These are phyloP conservation scores for Capitella teleta DNA, from an alignment of 1,140 invertebrate genomes.

Conservation along the genomic window DNA sequence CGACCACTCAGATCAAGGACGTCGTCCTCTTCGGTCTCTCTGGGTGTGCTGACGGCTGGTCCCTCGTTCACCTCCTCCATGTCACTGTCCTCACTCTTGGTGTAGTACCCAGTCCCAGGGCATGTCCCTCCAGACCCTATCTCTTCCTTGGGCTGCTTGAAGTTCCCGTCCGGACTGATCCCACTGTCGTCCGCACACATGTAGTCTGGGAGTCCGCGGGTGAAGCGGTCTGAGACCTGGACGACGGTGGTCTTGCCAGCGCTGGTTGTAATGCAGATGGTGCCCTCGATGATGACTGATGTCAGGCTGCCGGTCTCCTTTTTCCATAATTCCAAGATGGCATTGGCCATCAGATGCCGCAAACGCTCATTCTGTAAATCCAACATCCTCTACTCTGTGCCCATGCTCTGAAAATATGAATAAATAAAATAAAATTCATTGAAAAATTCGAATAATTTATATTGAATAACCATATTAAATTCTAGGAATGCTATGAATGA, in stretches of 20 bases:
- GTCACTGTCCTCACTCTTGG: no score
- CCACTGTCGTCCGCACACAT: neutral
- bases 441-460: no score
- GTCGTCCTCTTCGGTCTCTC: no score
- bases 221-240: constrained; percentile 12
- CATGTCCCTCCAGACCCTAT: constrained; percentile 1
- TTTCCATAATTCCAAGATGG: constrained; percentile 14
- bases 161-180: neutral
- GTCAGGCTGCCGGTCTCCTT: constrained; percentile 12
- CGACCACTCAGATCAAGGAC: neutral
- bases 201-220: constrained; percentile 6
- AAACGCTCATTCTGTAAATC: constrained; percentile 11
- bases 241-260: constrained; percentile 9
- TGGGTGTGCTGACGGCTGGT: no score
- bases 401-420: no score
- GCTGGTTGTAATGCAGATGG: constrained; percentile 13
- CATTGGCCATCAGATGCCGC: constrained; percentile 10
- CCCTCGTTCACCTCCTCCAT: no score
- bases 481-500: no score
- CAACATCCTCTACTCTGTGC: constrained; percentile 10
- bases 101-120: constrained; percentile 2
- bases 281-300: constrained; percentile 13
- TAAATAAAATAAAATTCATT: no score
- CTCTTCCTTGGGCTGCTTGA: neutral
- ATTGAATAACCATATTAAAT: no score